Evolutionary conservation across 2,888 invertebrate genomes (phyloP).

Genomic region (Leptura quadrifasciata): DNA sequence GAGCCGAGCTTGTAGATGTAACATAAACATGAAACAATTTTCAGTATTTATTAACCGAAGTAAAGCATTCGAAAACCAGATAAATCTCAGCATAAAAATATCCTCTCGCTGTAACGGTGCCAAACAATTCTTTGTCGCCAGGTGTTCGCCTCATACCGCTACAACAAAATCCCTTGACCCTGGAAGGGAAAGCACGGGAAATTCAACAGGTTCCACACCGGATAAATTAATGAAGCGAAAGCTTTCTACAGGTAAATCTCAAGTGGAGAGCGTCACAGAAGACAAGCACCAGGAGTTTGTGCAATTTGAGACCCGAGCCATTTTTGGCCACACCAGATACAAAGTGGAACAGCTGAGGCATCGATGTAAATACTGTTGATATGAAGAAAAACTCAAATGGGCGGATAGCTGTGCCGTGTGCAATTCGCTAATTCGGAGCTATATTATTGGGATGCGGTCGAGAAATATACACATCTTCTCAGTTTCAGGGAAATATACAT

Average conservation of each 20-base stretch:
- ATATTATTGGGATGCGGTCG: conserved; percentile 46
- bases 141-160: conserved; percentile 16
- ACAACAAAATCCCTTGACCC: conserved; percentile 33
- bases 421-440: conserved; percentile 58
- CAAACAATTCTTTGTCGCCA: conserved; percentile 37
- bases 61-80: conserved; percentile 30
- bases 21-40: background rate
- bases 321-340: conserved; percentile 66
- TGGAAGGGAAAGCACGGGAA: conserved; percentile 25
- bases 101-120: conserved; percentile 35
- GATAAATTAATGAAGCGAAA: conserved; percentile 32
- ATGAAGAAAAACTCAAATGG: conserved; percentile 60
- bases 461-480: conserved; percentile 13
- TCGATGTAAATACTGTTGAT: conserved; percentile 56
- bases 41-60: conserved; percentile 26
- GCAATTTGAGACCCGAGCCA: conserved; percentile 67
- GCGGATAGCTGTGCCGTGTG: conserved; percentile 61
- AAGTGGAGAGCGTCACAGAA: conserved; percentile 51
- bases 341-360: conserved; percentile 59
- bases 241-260: conserved; percentile 50
- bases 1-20: background rate
- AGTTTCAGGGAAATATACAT: background rate
- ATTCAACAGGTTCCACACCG: background rate
- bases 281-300: conserved; percentile 45
- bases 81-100: conserved; percentile 36